Conservation (phyloP, 2,113 vertebrate genomes). For the Panthera leo region DNA sequence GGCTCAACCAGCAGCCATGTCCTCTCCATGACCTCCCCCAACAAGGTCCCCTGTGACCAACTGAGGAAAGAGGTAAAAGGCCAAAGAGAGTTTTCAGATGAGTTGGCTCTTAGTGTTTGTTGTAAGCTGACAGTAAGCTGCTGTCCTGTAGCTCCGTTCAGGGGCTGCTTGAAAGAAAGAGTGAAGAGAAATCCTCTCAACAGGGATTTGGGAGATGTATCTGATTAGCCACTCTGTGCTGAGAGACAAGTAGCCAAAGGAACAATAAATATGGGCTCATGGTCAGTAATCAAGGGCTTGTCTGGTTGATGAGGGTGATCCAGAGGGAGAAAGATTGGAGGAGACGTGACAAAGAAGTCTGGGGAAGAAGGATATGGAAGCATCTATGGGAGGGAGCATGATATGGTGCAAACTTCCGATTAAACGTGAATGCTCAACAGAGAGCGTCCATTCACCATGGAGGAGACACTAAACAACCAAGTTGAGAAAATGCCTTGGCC, state of each 20-base stretch:
- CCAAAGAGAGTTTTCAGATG: not conserved
- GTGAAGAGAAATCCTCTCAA: not conserved
- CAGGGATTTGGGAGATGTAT: not conserved
- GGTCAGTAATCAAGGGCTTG: not conserved
- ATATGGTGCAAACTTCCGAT: not conserved
- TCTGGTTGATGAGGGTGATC: not conserved
- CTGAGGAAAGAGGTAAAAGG: not conserved
- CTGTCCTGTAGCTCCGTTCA: not conserved
- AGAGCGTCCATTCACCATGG: not conserved
- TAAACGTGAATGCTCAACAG: not conserved
- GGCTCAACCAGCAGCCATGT: not conserved
- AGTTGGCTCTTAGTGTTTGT: not conserved
- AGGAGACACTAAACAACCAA: not conserved
- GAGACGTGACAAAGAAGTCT: not conserved
- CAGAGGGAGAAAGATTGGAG: not conserved
- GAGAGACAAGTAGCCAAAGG: not conserved
- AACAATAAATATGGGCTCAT: not conserved
- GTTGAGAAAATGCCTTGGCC: not conserved
- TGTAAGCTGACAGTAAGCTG: not conserved
- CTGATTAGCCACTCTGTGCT: not conserved
- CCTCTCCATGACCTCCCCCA: not conserved
- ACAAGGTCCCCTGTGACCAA: not conserved
- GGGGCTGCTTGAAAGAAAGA: not conserved
- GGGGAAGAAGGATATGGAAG: not conserved
- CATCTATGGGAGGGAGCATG: not conserved